Base-by-base conservation (phyloP, 1,140 invertebrate species). In the Diabrotica virgifera region DNA sequence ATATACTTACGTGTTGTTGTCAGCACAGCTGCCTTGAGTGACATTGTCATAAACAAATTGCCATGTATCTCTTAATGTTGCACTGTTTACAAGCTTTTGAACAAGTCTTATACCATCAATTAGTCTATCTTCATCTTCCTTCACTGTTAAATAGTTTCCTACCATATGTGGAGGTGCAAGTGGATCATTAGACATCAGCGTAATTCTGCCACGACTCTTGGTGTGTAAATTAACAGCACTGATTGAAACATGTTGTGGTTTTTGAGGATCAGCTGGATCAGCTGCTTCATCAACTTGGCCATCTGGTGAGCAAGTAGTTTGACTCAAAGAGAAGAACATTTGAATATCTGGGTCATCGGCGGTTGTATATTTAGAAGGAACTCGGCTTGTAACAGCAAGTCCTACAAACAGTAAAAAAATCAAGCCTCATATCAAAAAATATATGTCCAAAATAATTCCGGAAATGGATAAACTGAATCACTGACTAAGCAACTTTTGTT, bases 301-400 rank as follows among this genome's bases (percentile, higher is more conserved):
- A 6, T 82, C 82, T 2, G 79, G 75, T 0, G 81, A 81, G 66
- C 87, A 89, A 8, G 79, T 77, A 0, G 86, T 83, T 55, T 83
- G 81, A 73, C 85, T 88, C 0, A 87, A 86, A 3, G 84, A 82
- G 70, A 87, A 87, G 74, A 88, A 89, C 35, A 86, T 80, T 65
- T 89, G 88, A 2, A 88, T 71, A 66, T 88, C 86, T 0, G 85
- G 86, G 70, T 84, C 79, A 24, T 55, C 55, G 0, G 80, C 81
- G 0, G 77, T 77, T 0, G 78, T 71, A 1, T 82, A 78, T 4
- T 83, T 81, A 46, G 80, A 83, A 12, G 75, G 82, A 85, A 0
- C 85, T 86, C 0, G 86, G 67, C 80, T 83, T 74, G 57, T 13
- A 77, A n/a, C 12, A 8, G 13, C 12, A 2, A n/a, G n/a, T n/a